phyloP scores from a whole-genome alignment of 2,888 invertebrate genomes.

The Vannuccia rotundouncinata region DNA sequence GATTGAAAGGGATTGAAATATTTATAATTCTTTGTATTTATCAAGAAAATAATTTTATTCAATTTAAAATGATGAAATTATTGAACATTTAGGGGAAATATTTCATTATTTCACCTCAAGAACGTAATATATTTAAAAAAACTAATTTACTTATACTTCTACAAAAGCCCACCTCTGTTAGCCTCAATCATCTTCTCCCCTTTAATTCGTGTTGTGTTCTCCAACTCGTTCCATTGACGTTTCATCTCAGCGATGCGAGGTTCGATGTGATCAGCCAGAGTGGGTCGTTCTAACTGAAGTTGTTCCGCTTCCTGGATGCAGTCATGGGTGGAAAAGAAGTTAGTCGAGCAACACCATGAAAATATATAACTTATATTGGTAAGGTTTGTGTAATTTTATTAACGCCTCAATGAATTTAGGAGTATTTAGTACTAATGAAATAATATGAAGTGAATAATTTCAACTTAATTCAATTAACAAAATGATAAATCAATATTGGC shows the following conservation, averaged over 20 bases:
- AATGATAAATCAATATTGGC: too few relatives aligned
- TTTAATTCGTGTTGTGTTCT: constrained; percentile 71
- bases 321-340: too few relatives aligned
- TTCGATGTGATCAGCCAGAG: constrained; percentile 78
- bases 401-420: not conserved
- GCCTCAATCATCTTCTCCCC: constrained; percentile 95
- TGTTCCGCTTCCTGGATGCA: constrained; percentile 72
- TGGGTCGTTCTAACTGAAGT: constrained; percentile 86
- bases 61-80: not conserved
- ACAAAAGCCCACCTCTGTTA: constrained; percentile 64
- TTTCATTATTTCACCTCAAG: not conserved
- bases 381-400: too few relatives aligned
- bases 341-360: not conserved
- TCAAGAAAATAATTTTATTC: too few relatives aligned
- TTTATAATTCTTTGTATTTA: too few relatives aligned
- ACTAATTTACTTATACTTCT: too few relatives aligned
- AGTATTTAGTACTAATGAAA: too few relatives aligned
- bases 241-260: constrained; percentile 79
- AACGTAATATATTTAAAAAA: not conserved
- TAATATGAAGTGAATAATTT: too few relatives aligned
- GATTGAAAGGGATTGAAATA: too few relatives aligned
- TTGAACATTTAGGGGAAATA: not conserved
- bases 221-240: constrained; percentile 72
- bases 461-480: too few relatives aligned
- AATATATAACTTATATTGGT: not conserved